Base-by-base conservation (phyloP, 2,888 invertebrate genomes). In the Euzetes globulus region DNA sequence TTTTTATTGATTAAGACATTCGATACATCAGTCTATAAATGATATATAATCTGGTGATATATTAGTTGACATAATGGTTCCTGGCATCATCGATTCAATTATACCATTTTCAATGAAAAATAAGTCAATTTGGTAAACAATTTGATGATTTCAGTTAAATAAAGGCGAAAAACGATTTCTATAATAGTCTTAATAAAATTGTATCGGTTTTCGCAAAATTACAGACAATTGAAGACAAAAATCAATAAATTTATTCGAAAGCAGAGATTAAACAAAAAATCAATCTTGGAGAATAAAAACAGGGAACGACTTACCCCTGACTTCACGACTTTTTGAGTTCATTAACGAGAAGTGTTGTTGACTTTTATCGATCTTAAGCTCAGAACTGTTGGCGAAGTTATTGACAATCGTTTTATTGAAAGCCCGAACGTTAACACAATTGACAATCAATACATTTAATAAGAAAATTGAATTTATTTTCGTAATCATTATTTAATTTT, bases 1-100 rank as follows among this genome's bases (percentile, higher is more conserved):
- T 27, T 25, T 60, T 60, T 60, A 60, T 60, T 60, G 60, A 60
- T 60, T 60, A 60, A 60, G 60, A 60, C 29, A 60, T 60, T 60
- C 27, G 60, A 60, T 60, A 60, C n/a, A 60, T 60, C 33, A 9
- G 7, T 29, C 15, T 60, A 60, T 60, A 29, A 41, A 41, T 41
- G 7, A 60, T 29, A 33, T 60, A 33, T 60, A 27, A 60, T 60
- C 33, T n/a, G 9, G 27, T 29, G 60, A 60, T 60, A 60, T 60
- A 60, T 60, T 33, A n/a, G 33, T 6, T 33, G n/a, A 60, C 25
- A 60, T 60, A 15, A 60, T 60, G n/a, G 3, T 60, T 15, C 58
- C 17, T 29, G 33, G 60, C 25, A 1, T 2, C 22, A 55, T 55
- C 55, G 55, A 55, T 25, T 25, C 55, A 55, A 22, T 25, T 22